A percentile compares a stretch with the other conserved stretches of the same genome.
Conservation (phyloP, 2,113 vertebrate species). For the Gobio gobio region DNA sequence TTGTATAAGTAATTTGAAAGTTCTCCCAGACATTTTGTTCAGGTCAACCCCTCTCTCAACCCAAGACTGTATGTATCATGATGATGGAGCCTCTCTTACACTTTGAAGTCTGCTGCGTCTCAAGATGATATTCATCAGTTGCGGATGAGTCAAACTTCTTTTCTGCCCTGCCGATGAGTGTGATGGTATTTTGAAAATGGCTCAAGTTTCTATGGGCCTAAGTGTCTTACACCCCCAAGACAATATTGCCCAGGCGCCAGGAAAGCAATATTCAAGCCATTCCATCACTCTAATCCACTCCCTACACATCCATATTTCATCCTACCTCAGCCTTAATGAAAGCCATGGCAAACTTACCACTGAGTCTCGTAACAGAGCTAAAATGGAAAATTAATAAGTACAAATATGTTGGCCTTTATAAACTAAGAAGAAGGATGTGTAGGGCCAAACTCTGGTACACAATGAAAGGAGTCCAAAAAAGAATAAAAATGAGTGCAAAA, state of each 20-base stretch:
- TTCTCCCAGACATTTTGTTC: conserved; percentile 51
- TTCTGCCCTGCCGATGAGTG: conserved; percentile 68
- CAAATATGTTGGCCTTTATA: conserved; percentile 75
- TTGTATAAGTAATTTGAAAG: conserved; percentile 51
- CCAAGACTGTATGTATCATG: background rate
- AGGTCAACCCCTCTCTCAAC: conserved; percentile 55
- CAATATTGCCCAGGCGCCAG: conserved; percentile 72
- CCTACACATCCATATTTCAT: conserved; percentile 81
- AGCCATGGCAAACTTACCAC: conserved; percentile 75
- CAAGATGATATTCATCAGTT: conserved; percentile 61
- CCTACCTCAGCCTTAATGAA: conserved; percentile 77
- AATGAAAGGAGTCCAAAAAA: conserved; percentile 19
- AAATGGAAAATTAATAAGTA: conserved; percentile 71
- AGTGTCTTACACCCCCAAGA: conserved; percentile 72
- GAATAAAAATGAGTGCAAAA: background rate
- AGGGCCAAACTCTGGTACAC: conserved; percentile 55
- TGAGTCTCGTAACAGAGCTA: conserved; percentile 68
- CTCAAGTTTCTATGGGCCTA: conserved; percentile 66
- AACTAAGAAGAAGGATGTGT: conserved; percentile 68
- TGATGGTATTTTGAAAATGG: conserved; percentile 60
- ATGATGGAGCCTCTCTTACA: conserved; percentile 9
- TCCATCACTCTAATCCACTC: conserved; percentile 81
- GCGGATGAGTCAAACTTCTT: conserved; percentile 63
- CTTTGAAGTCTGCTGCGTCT: conserved; percentile 48
- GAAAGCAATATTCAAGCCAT: conserved; percentile 74